Evolutionary conservation across 2,797 vertebrate species (phyloP).

Genomic region (Tenualosa thibaudeaui): DNA sequence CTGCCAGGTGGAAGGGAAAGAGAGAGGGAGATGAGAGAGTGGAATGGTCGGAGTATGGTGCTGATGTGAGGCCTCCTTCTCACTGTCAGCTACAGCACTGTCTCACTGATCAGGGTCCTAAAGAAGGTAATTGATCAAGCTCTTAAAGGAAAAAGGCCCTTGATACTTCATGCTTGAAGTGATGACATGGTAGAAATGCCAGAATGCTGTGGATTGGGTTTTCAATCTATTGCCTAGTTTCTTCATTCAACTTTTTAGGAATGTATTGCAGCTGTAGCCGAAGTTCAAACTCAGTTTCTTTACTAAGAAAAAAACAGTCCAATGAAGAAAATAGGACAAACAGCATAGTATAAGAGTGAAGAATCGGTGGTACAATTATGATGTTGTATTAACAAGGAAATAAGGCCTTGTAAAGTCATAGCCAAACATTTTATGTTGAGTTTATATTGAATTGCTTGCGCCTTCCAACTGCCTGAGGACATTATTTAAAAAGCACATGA

Average conservation of each 20-base stretch:
- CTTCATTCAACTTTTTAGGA: background rate
- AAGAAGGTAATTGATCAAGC: background rate
- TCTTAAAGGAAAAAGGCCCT: background rate
- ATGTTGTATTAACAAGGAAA: background rate
- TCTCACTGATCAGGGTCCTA: background rate
- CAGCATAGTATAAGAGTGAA: background rate
- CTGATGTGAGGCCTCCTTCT: background rate
- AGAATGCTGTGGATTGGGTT: background rate
- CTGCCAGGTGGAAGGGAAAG: background rate
- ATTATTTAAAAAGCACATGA: constrained; percentile 4
- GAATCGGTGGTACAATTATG: background rate
- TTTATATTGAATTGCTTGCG: background rate
- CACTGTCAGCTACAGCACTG: background rate
- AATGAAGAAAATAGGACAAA: background rate
- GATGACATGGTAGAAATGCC: background rate
- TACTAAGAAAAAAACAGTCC: background rate
- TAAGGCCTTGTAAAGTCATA: background rate
- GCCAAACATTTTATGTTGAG: background rate
- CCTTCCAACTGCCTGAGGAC: background rate
- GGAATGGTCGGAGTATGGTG: background rate
- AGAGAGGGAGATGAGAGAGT: background rate
- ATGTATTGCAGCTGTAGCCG: background rate
- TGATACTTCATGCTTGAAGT: background rate
- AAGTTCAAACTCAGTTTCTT: background rate
- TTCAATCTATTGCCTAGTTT: background rate